Evolutionary conservation across 2,888 invertebrate species (phyloP), one percentile per base, ranked within the genome.

Genomic region (Aleiodes testaceus): DNA sequence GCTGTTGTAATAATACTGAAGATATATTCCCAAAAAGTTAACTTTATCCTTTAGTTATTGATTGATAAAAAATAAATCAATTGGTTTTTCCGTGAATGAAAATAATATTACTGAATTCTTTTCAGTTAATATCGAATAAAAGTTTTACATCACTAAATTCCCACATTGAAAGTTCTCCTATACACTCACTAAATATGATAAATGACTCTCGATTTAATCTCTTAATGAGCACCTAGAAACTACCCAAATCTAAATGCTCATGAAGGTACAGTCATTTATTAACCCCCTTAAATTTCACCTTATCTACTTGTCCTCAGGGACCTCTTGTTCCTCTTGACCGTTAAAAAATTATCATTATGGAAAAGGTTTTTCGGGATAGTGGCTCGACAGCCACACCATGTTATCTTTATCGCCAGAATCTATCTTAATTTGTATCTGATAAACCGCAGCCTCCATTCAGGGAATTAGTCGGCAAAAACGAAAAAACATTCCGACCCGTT

Each of bases 281-380:
- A 69, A 67, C 67, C 52, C 61, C 67, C 59, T 67, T 72, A 73
- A 72, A 72, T 71, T 69, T 65, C 16, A 42, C 14, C 69, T 72
- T 72, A 73, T 73, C 75, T 73, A 30, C 47, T 36, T 26, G 14
- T 36, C 47, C 59, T 45, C 9, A 20, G 11, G 63, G 63, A 45
- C 22, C 45, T n/a, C 12, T 59, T 18, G 36, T 59, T 59, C 53
- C 16, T 18, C 20, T 11, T 36, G 12, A 42, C 36, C 18, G 16
- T 36, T 14, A 59, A 42, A 36, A 59, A 42, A 59, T 59, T 36
- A 59, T 18, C 36, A 18, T 42, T 36, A 59, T 59, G 18, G 42
- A 36, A 36, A 16, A 18, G 30, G n/a, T 16, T 55, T 55, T 55
- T n/a, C n/a, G 14, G 55, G 9, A 9, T 55, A 30, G 30, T 55